Evolutionary conservation across 2,888 invertebrate species (phyloP).

Genomic region (Cistogaster globosa): DNA sequence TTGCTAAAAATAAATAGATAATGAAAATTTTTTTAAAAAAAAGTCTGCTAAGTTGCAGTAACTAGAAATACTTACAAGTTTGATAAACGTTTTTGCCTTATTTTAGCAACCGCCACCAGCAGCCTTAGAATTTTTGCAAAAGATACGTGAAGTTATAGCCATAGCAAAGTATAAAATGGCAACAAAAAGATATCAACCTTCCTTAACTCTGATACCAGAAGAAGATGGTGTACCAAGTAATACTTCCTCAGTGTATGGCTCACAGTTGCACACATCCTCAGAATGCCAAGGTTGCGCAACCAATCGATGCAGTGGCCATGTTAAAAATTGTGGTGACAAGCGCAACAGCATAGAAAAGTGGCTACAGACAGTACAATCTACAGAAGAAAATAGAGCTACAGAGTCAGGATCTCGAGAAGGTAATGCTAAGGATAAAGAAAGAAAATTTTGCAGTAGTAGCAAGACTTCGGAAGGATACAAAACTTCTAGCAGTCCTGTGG

Average conservation of each 20-base stretch:
- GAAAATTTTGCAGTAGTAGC: constrained; percentile 18
- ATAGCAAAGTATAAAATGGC: constrained; percentile 95
- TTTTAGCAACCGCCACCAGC: constrained; percentile 94
- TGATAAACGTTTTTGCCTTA: constrained; percentile 15
- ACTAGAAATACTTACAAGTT: constrained; percentile 54
- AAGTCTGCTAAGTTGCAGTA: constrained; percentile 15
- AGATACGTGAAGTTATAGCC: constrained; percentile 95
- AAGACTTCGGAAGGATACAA: constrained; percentile 9
- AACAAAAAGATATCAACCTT: constrained; percentile 90
- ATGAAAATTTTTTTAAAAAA: not conserved
- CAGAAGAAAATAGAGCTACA: constrained; percentile 73
- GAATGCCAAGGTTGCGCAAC: constrained; percentile 75
- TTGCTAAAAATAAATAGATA: not conserved
- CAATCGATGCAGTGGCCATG: constrained; percentile 77
- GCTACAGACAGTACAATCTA: constrained; percentile 88
- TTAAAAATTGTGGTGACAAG: constrained; percentile 86
- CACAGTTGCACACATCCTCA: constrained; percentile 82
- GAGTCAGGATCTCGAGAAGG: constrained; percentile 8
- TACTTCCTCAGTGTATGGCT: constrained; percentile 83
- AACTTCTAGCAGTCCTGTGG: not conserved
- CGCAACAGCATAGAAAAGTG: constrained; percentile 90
- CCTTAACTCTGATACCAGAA: constrained; percentile 91
- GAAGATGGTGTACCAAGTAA: constrained; percentile 83
- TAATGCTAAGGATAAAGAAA: constrained; percentile 13
- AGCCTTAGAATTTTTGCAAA: constrained; percentile 93